phyloP scores from a whole-genome alignment of 1,140 invertebrate genomes.

The Telenomus remus region DNA sequence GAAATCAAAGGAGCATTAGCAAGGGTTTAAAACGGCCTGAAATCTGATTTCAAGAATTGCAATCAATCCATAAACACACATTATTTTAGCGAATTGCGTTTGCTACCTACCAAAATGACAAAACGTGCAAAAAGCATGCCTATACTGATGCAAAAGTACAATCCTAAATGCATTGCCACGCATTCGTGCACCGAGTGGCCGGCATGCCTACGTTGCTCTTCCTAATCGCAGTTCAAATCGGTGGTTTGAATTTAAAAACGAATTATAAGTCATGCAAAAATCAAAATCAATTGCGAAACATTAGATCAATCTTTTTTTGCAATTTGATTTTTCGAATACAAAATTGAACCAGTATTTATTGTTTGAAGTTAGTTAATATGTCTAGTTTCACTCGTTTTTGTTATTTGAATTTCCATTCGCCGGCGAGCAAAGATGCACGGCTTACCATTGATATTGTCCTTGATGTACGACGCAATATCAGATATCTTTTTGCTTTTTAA shows the following conservation, averaged over 20 bases:
- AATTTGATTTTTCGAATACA: too few species aligned
- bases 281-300: too few species aligned
- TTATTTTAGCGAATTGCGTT: conserved; percentile 38
- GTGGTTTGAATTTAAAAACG: conserved; percentile 28
- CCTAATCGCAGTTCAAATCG: conserved; percentile 47
- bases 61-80: too few species aligned
- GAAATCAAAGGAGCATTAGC: background rate
- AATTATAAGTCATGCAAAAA: background rate
- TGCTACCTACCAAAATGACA: conserved; percentile 57
- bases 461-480: conserved; percentile 76
- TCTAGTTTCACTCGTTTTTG: background rate
- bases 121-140: conserved; percentile 60
- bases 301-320: too few species aligned
- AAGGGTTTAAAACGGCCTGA: background rate
- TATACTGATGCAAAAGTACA: conserved; percentile 53
- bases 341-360: too few species aligned
- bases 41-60: too few species aligned
- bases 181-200: conserved; percentile 47
- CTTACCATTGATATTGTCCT: conserved; percentile 77
- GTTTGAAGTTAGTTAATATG: conserved; percentile 25
- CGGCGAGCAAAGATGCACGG: conserved; percentile 58
- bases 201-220: conserved; percentile 49
- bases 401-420: conserved; percentile 9
- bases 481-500: conserved; percentile 76
- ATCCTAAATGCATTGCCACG: conserved; percentile 55